Evolutionary conservation across 53 echinoderm and acorn worm genomes (phyloP).

Genomic region (Hippasteria phrygiana): DNA sequence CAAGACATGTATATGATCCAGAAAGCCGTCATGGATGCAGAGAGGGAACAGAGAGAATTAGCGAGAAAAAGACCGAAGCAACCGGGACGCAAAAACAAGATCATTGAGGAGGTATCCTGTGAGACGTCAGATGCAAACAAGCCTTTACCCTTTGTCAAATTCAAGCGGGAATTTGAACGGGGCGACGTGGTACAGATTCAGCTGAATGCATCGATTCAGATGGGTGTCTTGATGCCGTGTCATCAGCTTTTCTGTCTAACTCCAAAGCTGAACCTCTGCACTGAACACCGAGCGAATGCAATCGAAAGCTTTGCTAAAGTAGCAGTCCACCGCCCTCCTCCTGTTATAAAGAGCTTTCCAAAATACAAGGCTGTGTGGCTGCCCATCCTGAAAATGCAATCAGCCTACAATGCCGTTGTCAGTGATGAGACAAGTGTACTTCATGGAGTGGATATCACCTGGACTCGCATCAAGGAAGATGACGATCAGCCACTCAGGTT

Average conservation of each 20-base stretch:
- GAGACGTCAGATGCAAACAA: constrained; percentile 10
- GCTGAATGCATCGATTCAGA: constrained; percentile 69
- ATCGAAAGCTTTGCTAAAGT: constrained; percentile 72
- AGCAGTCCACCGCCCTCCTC: constrained; percentile 57
- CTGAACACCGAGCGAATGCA: constrained; percentile 83
- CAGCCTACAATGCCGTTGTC: constrained; percentile 76
- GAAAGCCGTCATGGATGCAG: neutral
- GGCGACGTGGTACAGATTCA: constrained; percentile 84
- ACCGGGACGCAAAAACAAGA: neutral
- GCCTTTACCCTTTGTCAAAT: constrained; percentile 60
- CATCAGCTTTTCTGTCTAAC: constrained; percentile 84
- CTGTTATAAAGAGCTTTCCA: constrained; percentile 46
- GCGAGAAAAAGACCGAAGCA: neutral
- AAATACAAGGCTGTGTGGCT: constrained; percentile 80
- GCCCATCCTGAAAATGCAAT: constrained; percentile 79
- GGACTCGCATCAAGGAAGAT: constrained; percentile 46
- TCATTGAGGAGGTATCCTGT: constrained; percentile 57
- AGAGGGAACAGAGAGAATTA: neutral
- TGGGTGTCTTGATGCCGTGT: constrained; percentile 73
- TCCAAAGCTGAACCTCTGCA: constrained; percentile 77
- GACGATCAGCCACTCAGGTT: neutral
- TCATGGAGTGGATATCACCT: constrained; percentile 74
- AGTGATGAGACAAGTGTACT: constrained; percentile 77
- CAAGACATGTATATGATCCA: neutral
- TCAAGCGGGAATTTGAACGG: constrained; percentile 59